Conservation (phyloP, 2,113 vertebrate genomes). For the Azemiops feae region DNA sequence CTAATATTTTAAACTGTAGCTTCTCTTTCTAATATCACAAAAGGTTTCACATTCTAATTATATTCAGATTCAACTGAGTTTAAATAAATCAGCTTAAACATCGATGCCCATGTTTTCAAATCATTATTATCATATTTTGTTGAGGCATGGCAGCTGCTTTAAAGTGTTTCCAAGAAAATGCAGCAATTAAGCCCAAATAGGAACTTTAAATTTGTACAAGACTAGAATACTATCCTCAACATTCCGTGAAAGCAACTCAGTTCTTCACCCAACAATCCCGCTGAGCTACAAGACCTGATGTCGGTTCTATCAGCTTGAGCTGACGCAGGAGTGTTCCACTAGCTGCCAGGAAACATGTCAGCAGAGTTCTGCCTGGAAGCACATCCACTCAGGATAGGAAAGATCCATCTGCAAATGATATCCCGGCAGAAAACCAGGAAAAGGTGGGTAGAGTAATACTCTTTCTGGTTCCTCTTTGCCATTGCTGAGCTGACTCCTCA, state of each 20-base stretch:
- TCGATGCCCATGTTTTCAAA: not conserved
- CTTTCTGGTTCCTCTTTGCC: not conserved
- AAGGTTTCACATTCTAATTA: not conserved
- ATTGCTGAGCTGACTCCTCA: not conserved
- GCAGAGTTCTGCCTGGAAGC: not conserved
- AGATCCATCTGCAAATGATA: not conserved
- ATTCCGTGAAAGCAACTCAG: not conserved
- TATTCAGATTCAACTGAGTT: not conserved
- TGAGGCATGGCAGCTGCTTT: not conserved
- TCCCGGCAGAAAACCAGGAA: not conserved
- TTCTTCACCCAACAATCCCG: not conserved
- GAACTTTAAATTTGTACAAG: not conserved
- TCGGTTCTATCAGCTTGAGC: not conserved
- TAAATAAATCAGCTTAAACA: not conserved
- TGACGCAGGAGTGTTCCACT: not conserved
- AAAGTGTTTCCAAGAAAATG: not conserved
- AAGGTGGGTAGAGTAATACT: too few species aligned
- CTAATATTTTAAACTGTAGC: not conserved
- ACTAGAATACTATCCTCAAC: not conserved
- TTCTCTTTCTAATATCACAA: not conserved
- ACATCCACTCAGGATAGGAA: not conserved
- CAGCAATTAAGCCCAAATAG: not conserved
- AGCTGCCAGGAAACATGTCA: not conserved
- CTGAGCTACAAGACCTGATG: not conserved
- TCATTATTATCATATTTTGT: not conserved